Evolutionary conservation across 2,888 invertebrate species (phyloP), one percentile per base, ranked within the genome.

Genomic region (Luperina testacea): DNA sequence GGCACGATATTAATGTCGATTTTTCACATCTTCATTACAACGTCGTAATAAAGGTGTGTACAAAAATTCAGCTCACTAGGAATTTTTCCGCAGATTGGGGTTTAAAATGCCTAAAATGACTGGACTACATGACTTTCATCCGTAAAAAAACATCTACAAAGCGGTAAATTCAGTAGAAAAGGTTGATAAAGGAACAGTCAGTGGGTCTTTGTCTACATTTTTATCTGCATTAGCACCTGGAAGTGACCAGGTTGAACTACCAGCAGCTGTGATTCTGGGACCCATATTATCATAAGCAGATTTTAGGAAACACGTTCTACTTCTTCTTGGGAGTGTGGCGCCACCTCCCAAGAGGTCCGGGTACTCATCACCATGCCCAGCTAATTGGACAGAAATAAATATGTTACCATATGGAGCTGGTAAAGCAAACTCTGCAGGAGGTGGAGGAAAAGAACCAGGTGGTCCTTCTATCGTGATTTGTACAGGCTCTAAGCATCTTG

Each of bases 211-310:
- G 61, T 92, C 92, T 32, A 86, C 84, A 84, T 88, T 89, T 86
- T 91, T 93, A 83, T 95, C 94, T 83, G 86, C 91, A 88, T 96
- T 95, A 84, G 95, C 93, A 83, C 95, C 98, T 84, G 98, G 98
- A 87, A 99, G 97, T 51, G 98, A 98, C 93, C 98, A 97, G 48
- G 98, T 98, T 15, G 99, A 99, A 93, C 98, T 98, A 71, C 99
- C 99, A 84, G 98, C 98, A 59, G 98, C 98, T 17, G 99, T 99
- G 74, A 99, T 98, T 86, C 99, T 97, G 75, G 98, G 98, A 13
- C 99, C 99, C 98, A 99, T 98, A 95, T 99, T 99, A 95, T 99
- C 99, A 94, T 99, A 99, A 83, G 98, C 98, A 75, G 98, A 97
- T 92, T 97, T 97, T 74, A 97, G 93, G 92, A 95, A 97, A 91